Evolutionary conservation across 2,113 vertebrate species (phyloP), one percentile per base, ranked within the genome.

Genomic region (Uria aalge): DNA sequence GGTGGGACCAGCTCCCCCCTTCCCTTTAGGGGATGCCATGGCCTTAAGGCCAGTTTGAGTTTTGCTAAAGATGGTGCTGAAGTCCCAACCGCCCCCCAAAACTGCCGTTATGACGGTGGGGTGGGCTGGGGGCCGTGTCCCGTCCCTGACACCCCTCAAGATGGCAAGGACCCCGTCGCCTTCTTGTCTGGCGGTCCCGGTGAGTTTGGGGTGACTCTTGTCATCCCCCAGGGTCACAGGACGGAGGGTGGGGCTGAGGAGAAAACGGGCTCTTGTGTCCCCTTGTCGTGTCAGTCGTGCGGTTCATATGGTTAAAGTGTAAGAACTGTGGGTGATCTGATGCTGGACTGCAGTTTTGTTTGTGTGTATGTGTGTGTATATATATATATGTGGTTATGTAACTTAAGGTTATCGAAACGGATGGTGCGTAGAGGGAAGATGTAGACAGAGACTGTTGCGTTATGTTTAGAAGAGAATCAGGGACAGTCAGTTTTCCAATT

Each of bases 221-320:
- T 64, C 50, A 15, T 47, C 47, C 47, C 41, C 5, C 12, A 1
- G 22, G 5, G 29, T 26, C 0, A 1, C 32, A 20, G 71, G 76
- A 26, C 27, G 38, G 26, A 47, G 36, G 2, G 7, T 41, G 57
- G 52, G 12, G 47, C 15, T 30, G 11, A 21, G 48, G 38, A 52
- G 22, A 30, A 19, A 36, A 78, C 38, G 56, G 55, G 29, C 11
- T 57, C 9, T 15, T 0, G 0, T 55, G 36, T 20, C 30, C 60
- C 23, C 8, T 21, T 30, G 12, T n/a, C 9, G 1, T 19, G 8
- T 16, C 38, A 1, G 0, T 11, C 2, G 0, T 3, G n/a, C 3
- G 64, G 18, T 7, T 55, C 2, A 1, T 7, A 2, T 1, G n/a
- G 60, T 53, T 71, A 2, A 32, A 38, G 60, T 26, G 57, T 11